phyloP scores from a whole-genome alignment of 1,140 invertebrate genomes.

The Rhyzopertha dominica region DNA sequence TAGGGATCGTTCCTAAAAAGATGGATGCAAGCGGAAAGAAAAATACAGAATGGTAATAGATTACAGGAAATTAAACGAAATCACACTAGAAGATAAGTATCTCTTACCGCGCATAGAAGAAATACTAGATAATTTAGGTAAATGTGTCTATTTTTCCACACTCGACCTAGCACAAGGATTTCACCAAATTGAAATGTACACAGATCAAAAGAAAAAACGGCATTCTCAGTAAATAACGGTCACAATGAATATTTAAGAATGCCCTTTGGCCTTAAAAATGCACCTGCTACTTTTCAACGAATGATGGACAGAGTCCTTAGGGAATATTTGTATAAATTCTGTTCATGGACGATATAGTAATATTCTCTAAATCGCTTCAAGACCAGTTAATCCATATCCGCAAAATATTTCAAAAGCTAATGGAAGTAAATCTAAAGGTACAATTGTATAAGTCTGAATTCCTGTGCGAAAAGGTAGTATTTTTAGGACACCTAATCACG shows the following conservation, averaged over 20 bases:
- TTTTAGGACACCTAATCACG: conserved; percentile 26
- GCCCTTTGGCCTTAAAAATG: conserved; percentile 27
- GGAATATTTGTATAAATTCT: no score
- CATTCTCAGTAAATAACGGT: conserved; percentile 19
- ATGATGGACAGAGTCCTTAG: no score
- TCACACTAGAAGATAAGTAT: conserved; percentile 19
- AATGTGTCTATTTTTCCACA: conserved; percentile 37
- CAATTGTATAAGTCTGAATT: conserved; percentile 35
- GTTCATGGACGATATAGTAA: no score
- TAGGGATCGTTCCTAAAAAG: no score
- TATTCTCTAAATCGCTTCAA: no score
- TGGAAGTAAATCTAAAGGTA: no score
- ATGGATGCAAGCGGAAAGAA: no score
- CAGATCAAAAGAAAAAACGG: conserved; percentile 18
- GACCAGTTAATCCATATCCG: no score
- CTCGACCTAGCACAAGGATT: conserved; percentile 17
- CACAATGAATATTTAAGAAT: conserved; percentile 26
- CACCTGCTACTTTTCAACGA: background rate
- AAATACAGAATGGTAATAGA: no score
- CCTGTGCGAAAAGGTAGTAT: conserved; percentile 16
- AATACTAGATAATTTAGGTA: conserved; percentile 43
- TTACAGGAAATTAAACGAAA: conserved; percentile 23
- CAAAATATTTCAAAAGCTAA: no score
- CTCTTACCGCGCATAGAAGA: conserved; percentile 24
- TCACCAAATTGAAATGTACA: conserved; percentile 19